Evolutionary conservation across 1,140 invertebrate species (phyloP), one percentile per base, ranked within the genome.

Genomic region (Vanessa atalanta): DNA sequence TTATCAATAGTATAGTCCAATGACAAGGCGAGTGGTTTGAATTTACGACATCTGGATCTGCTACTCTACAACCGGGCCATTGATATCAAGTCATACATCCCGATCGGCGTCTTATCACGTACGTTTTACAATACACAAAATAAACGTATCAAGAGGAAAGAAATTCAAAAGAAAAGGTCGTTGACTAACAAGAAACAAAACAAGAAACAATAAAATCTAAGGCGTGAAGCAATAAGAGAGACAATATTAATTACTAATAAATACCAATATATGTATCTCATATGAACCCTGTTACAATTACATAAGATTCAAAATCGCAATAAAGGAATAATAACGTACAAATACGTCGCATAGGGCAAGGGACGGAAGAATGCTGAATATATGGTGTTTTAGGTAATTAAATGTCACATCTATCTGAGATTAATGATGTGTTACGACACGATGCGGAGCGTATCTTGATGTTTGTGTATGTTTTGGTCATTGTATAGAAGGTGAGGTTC

Each of bases 371-470:
- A 91, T 86, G 83, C 82, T 81, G 83, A 91, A 92, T 92, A 90
- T 92, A 92, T 90, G 88, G 90, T 91, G 90, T 89, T 91, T 90
- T 92, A 91, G 89, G 90, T 92, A 92, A 92, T 92, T 91, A 91
- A 92, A 92, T 91, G 89, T 91, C 90, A 88, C 89, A 91, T 92
- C 90, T 78, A 92, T 92, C 88, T 88, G 83, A 90, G 87, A 92
- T 92, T 92, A 92, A 92, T 92, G 89, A 91, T 88, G 86, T 91
- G 89, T 91, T 89, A 89, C 88, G 88, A 85, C 68, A 72, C 82
- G 74, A 64, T 68, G 65, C 60, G 48, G 68, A 50, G 51, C 69
- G 73, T 47, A 37, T 68, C 50, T 55, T 55, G 37, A 53, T 74
- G 55, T 70, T 70, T 75, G 26, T 50, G 23, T 74, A 26, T 43